Base-by-base conservation (phyloP, 1,140 invertebrate genomes). In the Hetaerina americana region DNA sequence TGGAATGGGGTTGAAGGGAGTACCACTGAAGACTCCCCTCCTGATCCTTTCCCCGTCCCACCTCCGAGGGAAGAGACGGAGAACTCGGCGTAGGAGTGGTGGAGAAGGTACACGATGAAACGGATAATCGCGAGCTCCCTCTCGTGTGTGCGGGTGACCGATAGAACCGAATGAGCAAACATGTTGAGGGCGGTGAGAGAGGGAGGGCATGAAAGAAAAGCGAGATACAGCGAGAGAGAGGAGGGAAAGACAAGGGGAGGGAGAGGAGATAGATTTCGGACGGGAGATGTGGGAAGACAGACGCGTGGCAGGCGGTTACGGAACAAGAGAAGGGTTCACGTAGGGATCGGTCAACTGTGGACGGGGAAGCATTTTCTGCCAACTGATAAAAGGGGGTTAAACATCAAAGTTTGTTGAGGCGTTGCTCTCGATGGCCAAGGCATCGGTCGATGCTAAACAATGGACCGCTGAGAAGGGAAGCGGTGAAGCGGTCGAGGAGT, bases 361-460 rank as follows among this genome's bases (percentile, higher is more conserved):
- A 27, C 26, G 49, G 67, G 25, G 49, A 72, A 72, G n/a, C 26
- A 40, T 15, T 18, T 31, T 70, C 25, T 70, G 69, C 26, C 27
- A 12, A 25, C 28, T 70, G 27, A 22, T 40, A 25, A 26, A 25
- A 25, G 24, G n/a, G 12, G 40, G 40, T 57, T 57, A 57, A 57
- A 57, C 40, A 57, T 57, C 40, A 57, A 57, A 57, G 40, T 57
- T 57, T 57, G 40, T 57, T n/a, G 22, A 57, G 40, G 40, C 25
- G 27, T 27, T 31, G 12, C 69, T 68, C 8, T 25, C 69, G n/a
- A 24, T 28, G 24, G 69, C 26, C 29, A n/a, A 10, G 49, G 31
- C 5, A 24, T 73, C 75, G 75, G 78, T 78, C 75, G 67, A 72
- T 73, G 74, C 73, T 73, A 74, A 75, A 77, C 75, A 76, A 75